Evolutionary conservation across 2,888 invertebrate genomes (phyloP), one percentile per base, ranked within the genome.

Genomic region (Polyommatus icarus): DNA sequence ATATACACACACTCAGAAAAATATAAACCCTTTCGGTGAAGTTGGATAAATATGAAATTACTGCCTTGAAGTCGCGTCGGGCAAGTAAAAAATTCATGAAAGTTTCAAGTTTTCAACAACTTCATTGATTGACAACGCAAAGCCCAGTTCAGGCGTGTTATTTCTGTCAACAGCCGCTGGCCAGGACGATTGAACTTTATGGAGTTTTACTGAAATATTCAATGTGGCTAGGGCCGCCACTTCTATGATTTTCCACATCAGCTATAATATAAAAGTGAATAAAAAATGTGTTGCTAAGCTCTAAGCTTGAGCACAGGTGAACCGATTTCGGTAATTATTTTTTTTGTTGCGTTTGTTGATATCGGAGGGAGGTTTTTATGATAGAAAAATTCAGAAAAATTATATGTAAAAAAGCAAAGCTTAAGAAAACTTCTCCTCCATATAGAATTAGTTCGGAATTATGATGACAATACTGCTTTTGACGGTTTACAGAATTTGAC

Each of bases 71-170:
- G 59, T 10, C 54, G 54, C 54, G 40, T 3, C 36, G 20, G 76
- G 8, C 12, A 59, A 15, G 61, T 76, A 76, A 76, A 76, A 20
- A 29, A 76, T 76, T 76, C 76, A 76, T 54, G 7, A 29, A 24
- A 59, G 3, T 20, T 59, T 76, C 76, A 29, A 24, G 20, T n/a
- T 59, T 59, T 76, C 76, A 76, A 76, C 76, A 24, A 76, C 29
- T 76, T 57, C 76, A 76, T 29, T 54, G 76, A 76, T 29, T 57
- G 76, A 76, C 76, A 76, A 76, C 18, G 76, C 54, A 76, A 76
- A 76, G 76, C 76, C 76, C 76, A 54, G 54, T 32, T 54, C 76
- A 12, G 20, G 54, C 32, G 15, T 54, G 76, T 76, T 54, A 76
- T 76, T 76, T 57, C 54, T 76, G 76, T 76, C 76, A 76, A 76